Evolutionary conservation across 1,140 invertebrate species (phyloP), one percentile per base, ranked within the genome.

Genomic region (Copidosoma floridanum): DNA sequence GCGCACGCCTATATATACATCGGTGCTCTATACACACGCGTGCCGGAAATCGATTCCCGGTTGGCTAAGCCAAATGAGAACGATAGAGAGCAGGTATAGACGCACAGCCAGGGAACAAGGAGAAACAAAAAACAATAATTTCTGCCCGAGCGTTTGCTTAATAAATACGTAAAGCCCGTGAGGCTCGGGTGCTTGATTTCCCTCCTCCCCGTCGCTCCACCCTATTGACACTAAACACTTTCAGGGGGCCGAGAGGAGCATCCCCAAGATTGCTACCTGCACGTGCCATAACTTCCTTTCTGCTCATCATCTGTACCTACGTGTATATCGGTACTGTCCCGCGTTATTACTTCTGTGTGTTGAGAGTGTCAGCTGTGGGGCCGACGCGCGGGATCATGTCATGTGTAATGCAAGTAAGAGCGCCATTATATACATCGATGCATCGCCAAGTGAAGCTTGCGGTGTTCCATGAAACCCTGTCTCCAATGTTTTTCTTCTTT

Each of bases 381-480:
- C n/a, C n/a, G n/a, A n/a, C n/a, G n/a, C n/a, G n/a, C n/a, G n/a
- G n/a, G n/a, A n/a, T n/a, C n/a, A n/a, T n/a, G n/a, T n/a, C n/a
- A n/a, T n/a, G n/a, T n/a, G n/a, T n/a, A n/a, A n/a, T n/a, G n/a
- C 23, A 3, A 2, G 7, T 18, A 10, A 12, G n/a, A 20, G 27
- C 37, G 21, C 40, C 38, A 60, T 54, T 47, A 47, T n/a, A n/a
- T n/a, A n/a, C n/a, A n/a, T 48, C 57, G 35, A 50, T 61, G 58
- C 26, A 55, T 55, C 41, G 50, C 8, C 43, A 24, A n/a, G n/a
- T n/a, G n/a, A 50, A 48, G 48, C 51, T 40, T 23, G 14, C 10
- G 41, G 20, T 26, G 35, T 51, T 58, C 38, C 62, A 54, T 61
- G 70, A 68, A 69, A 55, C 62, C 61, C 10, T 35, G 24, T 56